A percentile compares a stretch with the other conserved stretches of the same genome.
phyloP scores from a whole-genome alignment of 2,113 vertebrate genomes.

The Pygathrix nemaeus region DNA sequence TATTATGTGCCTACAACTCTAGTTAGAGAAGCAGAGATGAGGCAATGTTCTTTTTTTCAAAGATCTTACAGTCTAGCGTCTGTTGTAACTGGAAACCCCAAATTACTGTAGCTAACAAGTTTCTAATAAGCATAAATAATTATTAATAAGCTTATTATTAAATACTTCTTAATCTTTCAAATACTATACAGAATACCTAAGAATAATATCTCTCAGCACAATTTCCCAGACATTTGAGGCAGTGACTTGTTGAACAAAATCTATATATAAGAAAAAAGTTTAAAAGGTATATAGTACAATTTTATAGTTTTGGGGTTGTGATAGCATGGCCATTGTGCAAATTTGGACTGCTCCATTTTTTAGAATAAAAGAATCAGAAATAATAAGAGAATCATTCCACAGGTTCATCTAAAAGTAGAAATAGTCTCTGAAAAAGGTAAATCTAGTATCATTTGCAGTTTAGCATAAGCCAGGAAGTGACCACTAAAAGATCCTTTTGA shows the following conservation, averaged over 20 bases:
- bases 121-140: constrained; percentile 4
- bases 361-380: background rate
- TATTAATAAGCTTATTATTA: background rate
- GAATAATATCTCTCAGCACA: background rate
- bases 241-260: background rate
- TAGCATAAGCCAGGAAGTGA: too few relatives aligned
- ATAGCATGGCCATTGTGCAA: background rate
- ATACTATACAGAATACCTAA: background rate
- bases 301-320: background rate
- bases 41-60: background rate
- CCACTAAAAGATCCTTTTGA: background rate
- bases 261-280: background rate
- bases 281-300: background rate
- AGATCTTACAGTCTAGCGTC: background rate
- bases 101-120: background rate
- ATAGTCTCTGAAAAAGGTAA: background rate
- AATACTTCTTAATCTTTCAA: background rate
- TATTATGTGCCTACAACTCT: background rate
- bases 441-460: background rate
- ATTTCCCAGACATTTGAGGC: background rate
- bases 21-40: background rate
- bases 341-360: background rate
- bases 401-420: background rate
- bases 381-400: background rate
- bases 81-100: background rate